Evolutionary conservation across 2,113 vertebrate genomes (phyloP).

Genomic region (Verasper variegatus): DNA sequence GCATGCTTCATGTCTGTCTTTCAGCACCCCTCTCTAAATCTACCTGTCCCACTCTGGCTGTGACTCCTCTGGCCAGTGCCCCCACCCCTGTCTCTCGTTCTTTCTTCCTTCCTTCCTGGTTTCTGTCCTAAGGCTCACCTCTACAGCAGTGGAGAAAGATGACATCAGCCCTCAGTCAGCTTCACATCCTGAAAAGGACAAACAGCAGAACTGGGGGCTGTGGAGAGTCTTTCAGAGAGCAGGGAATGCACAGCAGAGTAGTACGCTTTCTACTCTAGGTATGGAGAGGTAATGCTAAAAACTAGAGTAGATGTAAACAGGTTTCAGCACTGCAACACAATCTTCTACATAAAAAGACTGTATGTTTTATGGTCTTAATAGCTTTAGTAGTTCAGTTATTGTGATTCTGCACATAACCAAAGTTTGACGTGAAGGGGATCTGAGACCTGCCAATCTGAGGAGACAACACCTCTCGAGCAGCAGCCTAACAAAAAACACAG

Average conservation of each 20-base stretch:
- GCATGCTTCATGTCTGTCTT: slow-evolving; percentile 60
- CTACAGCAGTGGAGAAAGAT: slow-evolving; percentile 73
- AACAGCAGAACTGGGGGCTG: slow-evolving; percentile 45
- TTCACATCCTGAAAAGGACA: slow-evolving; percentile 74
- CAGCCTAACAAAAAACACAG: slow-evolving; percentile 54
- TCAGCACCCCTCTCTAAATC: slow-evolving; percentile 55
- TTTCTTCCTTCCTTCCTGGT: slow-evolving; percentile 50
- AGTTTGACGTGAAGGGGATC: not conserved
- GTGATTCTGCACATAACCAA: not conserved
- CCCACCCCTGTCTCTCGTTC: slow-evolving; percentile 40
- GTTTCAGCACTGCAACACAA: not conserved
- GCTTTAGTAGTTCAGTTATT: too few species aligned
- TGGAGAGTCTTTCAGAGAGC: slow-evolving; percentile 36
- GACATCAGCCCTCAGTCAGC: slow-evolving; percentile 71
- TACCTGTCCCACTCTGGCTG: slow-evolving; percentile 32
- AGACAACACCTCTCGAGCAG: not conserved
- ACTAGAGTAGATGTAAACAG: slow-evolving; percentile 11
- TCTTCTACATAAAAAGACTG: too few species aligned
- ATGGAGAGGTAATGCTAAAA: not conserved
- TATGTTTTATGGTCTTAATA: too few species aligned
- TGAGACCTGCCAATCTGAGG: not conserved
- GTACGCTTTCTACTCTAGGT: slow-evolving; percentile 2
- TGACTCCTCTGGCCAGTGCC: slow-evolving; percentile 31
- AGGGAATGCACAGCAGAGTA: not conserved
- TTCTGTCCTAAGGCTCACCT: slow-evolving; percentile 77